A percentile compares a stretch with the other conserved stretches of the same genome.
These are phyloP conservation scores for Papilio xuthus DNA, from an alignment of 1,140 invertebrate genomes.

Conservation along the genomic window DNA sequence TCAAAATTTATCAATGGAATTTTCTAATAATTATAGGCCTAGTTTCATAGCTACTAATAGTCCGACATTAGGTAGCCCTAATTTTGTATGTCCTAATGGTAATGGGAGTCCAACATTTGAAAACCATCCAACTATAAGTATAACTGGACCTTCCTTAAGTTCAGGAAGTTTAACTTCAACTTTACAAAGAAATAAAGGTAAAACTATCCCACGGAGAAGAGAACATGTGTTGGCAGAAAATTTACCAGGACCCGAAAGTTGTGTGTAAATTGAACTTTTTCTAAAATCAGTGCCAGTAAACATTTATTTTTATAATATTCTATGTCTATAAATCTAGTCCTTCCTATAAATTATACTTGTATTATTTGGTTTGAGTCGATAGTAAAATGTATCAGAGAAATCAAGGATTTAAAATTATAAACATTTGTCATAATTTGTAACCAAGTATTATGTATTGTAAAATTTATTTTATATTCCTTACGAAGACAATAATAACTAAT, in stretches of 20 bases:
- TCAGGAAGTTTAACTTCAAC: conserved; percentile 73
- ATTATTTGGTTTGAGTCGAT: neutral
- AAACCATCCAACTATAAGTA: conserved; percentile 61
- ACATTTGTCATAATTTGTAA: neutral
- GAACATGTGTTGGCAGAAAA: conserved; percentile 76
- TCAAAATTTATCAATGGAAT: conserved; percentile 64
- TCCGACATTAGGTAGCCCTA: conserved; percentile 76
- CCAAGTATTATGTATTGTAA: neutral
- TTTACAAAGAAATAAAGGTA: conserved; percentile 71
- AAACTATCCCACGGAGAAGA: conserved; percentile 70
- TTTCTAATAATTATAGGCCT: conserved; percentile 70
- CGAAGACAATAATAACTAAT: conserved; percentile 19
- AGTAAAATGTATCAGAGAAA: neutral
- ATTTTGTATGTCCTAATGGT: conserved; percentile 76
- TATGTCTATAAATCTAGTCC: neutral
- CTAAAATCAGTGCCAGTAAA: conserved; percentile 21
- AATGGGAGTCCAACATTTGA: conserved; percentile 70
- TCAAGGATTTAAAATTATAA: neutral
- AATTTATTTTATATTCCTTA: neutral
- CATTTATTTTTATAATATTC: conserved; percentile 39
- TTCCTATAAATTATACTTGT: neutral
- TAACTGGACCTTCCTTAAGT: conserved; percentile 72
- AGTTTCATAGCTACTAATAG: conserved; percentile 70
- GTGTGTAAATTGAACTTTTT: conserved; percentile 55
- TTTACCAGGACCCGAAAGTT: conserved; percentile 74